These are phyloP conservation scores for Lepisosteus oculatus DNA, from an alignment of 2,113 vertebrate species.

Conservation along the genomic window DNA sequence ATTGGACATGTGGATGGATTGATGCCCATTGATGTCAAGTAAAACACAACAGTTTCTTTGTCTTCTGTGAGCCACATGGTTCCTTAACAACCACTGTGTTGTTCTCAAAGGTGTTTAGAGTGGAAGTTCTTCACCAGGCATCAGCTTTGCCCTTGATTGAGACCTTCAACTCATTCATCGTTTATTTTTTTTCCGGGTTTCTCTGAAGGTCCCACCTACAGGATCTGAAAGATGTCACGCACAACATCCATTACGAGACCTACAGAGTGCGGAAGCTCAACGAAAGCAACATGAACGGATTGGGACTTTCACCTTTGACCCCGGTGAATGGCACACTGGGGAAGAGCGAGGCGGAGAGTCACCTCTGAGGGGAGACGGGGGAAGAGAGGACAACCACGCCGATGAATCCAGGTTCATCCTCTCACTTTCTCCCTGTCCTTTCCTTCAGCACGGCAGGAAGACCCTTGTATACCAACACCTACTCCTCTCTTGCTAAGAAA, in stretches of 20 bases:
- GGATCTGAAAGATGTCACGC: constrained; percentile 94
- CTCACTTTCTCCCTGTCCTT: neutral
- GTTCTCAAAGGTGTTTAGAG: no score
- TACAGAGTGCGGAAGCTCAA: constrained; percentile 81
- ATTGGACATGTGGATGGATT: no score
- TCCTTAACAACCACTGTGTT: no score
- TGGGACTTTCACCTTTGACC: constrained; percentile 39
- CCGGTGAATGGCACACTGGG: constrained; percentile 50
- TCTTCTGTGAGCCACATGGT: no score
- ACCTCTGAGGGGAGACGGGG: constrained; percentile 44
- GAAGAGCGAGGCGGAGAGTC: constrained; percentile 53
- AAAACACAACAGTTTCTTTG: no score
- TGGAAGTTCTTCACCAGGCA: no score
- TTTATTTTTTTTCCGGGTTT: neutral
- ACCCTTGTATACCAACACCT: neutral
- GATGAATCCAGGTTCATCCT: neutral
- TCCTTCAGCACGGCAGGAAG: neutral
- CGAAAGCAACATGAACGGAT: constrained; percentile 67
- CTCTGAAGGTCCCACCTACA: constrained; percentile 81
- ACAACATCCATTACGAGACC: constrained; percentile 89
- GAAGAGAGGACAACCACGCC: neutral
- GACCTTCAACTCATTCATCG: no score
- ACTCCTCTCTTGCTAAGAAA: neutral
- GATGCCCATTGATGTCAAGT: no score
- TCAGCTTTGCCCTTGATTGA: no score